Conservation (phyloP, 1,140 invertebrate species). For the Lasioglossum baleicum region DNA sequence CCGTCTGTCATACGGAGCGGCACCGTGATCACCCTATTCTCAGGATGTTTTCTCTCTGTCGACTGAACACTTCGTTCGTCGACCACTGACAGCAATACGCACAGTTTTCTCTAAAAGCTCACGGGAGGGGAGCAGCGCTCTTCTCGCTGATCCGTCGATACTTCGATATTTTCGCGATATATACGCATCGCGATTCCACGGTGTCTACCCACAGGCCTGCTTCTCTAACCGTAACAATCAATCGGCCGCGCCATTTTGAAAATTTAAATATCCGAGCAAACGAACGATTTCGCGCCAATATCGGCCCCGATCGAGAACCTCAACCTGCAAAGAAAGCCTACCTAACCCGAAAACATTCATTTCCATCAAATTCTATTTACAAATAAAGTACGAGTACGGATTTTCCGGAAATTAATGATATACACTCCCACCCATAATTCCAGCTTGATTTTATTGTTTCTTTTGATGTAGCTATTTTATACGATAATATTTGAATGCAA, state of each 20-base stretch:
- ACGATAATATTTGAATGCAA: no score
- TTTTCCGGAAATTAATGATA: no score
- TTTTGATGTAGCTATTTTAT: no score
- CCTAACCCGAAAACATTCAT: no score
- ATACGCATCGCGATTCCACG: conserved; percentile 34
- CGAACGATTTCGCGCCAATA: conserved; percentile 25
- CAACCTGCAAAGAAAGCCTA: background rate
- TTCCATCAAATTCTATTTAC: no score
- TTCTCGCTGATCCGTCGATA: conserved; percentile 36
- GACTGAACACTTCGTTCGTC: conserved; percentile 19
- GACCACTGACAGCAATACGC: background rate
- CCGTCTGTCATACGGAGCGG: conserved; percentile 39
- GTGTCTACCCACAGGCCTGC: conserved; percentile 12
- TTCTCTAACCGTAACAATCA: conserved; percentile 44
- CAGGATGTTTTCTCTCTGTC: conserved; percentile 19
- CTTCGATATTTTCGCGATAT: conserved; percentile 42
- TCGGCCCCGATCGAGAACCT: no score
- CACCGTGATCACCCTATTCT: conserved; percentile 1
- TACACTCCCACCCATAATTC: no score
- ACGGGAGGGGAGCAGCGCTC: conserved; percentile 24
- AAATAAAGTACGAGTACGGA: no score
- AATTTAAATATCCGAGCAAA: conserved; percentile 15
- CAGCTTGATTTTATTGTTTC: no score
- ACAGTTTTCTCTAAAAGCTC: conserved; percentile 1
- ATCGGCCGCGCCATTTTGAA: conserved; percentile 47